Evolutionary conservation across 1,140 invertebrate species (phyloP).

Genomic region (Platorchestia sp.): DNA sequence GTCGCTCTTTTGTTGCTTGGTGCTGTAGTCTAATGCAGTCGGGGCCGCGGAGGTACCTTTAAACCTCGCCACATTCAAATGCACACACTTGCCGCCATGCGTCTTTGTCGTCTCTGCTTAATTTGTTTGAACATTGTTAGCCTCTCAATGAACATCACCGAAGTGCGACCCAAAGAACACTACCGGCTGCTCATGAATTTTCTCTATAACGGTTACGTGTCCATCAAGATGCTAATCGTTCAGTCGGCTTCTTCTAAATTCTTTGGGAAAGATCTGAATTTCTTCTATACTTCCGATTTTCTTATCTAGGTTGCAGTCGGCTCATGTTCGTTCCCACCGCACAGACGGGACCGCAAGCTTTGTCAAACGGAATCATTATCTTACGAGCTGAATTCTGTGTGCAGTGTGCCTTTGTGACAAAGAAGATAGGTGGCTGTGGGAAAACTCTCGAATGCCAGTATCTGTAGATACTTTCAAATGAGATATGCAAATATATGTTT

Average conservation of each 20-base stretch:
- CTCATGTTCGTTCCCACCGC: not conserved
- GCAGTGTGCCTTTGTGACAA: not conserved
- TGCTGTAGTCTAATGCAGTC: slow-evolving; percentile 37
- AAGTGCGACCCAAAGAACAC: not conserved
- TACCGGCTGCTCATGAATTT: slow-evolving; percentile 29
- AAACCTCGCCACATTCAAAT: slow-evolving; percentile 42
- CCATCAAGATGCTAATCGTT: slow-evolving; percentile 52
- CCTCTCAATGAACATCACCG: slow-evolving; percentile 25
- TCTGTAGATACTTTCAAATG: not conserved
- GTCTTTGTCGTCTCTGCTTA: slow-evolving; percentile 28
- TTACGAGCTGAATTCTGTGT: not conserved
- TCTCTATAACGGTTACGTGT: slow-evolving; percentile 30
- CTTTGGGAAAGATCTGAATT: not conserved
- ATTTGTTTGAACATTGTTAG: slow-evolving; percentile 53
- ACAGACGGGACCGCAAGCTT: not conserved
- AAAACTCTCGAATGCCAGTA: no score
- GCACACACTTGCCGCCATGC: slow-evolving; percentile 32
- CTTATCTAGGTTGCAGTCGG: not conserved
- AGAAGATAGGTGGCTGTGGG: not conserved
- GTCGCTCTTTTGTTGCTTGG: slow-evolving; percentile 42
- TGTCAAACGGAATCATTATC: not conserved
- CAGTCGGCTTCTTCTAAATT: not conserved
- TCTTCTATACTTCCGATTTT: not conserved
- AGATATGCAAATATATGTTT: not conserved
- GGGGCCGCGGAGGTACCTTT: not conserved